These are phyloP conservation scores for Motacilla tschutschensis DNA, from an alignment of 2,113 vertebrate genomes.

Conservation along the genomic window DNA sequence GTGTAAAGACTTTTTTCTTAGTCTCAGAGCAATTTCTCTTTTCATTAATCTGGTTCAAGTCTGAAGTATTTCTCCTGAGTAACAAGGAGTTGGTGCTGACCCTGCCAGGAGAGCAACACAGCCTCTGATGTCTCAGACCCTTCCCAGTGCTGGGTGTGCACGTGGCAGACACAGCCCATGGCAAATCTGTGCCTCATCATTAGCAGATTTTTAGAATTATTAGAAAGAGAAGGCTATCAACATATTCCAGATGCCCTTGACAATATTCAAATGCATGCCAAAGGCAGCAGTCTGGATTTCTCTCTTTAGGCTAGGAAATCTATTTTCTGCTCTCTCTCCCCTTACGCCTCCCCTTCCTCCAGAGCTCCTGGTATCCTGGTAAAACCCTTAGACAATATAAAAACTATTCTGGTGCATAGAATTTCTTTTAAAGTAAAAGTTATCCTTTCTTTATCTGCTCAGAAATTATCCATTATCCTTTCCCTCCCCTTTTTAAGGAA, in stretches of 20 bases:
- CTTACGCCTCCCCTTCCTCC: background rate
- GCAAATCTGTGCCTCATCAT: background rate
- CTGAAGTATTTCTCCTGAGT: conserved; percentile 22
- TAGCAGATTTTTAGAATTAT: background rate
- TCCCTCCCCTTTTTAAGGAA: background rate
- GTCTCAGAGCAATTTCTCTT: conserved; percentile 25
- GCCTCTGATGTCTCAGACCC: background rate
- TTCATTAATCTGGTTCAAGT: conserved; percentile 2
- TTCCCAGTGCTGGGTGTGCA: background rate
- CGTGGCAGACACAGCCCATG: background rate
- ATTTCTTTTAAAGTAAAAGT: background rate
- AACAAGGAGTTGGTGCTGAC: background rate
- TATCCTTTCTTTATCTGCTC: background rate
- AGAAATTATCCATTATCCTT: background rate
- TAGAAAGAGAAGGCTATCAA: background rate
- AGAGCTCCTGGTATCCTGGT: background rate
- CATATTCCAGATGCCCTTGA: conserved; percentile 38
- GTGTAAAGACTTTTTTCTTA: background rate
- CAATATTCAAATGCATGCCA: conserved; percentile 17
- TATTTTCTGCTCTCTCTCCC: conserved; percentile 36
- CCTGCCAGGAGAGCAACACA: background rate
- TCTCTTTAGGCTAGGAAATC: conserved; percentile 29
- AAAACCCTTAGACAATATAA: background rate
- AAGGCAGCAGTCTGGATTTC: conserved; percentile 23
- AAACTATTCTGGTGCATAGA: background rate